Evolutionary conservation across 92 coral and sea anemone species (phyloP), one percentile per base, ranked within the genome.

Genomic region (Bergia puertoricense): DNA sequence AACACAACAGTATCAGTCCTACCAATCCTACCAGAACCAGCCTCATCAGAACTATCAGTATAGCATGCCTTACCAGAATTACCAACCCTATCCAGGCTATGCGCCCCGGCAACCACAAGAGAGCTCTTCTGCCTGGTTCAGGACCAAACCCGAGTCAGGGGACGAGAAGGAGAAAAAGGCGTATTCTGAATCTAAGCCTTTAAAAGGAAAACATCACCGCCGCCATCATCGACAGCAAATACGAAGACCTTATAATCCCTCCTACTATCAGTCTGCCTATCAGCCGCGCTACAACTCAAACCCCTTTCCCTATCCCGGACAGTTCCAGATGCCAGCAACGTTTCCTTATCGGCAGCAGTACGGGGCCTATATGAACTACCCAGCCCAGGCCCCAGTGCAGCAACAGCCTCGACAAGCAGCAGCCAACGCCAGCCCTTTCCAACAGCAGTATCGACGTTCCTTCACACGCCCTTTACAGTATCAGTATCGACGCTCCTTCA

Each of bases 31-130:
- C 40, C 90, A 41, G 50, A 74, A 72, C 71, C 41, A 48, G 44
- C 45, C 84, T 46, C 44, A 40, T 91, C 77, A 72, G 82, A 85
- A 81, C 71, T 74, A 54, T 39, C 89, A 5, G 38, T 78, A 30
- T 11, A 18, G 15, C 69, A 39, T 56, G 79, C 88, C 68, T 84
- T 44, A 69, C 89, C 89, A 76, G 75, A 18, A 30, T 1, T 37
- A 48, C n/a, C 81, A 65, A 54, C 81, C 82, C 82, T 77, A 69
- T 36, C 62, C 23, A 83, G 6, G 76, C 5, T 83, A 42, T 6
- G 36, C 79, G 5, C 66, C 79, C 30, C 72, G 56, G n/a, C 37
- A 41, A 62, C 2, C 45, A 23, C 77, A 71, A 51, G 37, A 13
- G 45, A 37, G 8, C 13, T 11, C 8, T 20, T 15, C 87, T 30